Evolutionary conservation across 2,113 vertebrate species (phyloP), one percentile per base, ranked within the genome.

Genomic region (Alligator mississippiensis): DNA sequence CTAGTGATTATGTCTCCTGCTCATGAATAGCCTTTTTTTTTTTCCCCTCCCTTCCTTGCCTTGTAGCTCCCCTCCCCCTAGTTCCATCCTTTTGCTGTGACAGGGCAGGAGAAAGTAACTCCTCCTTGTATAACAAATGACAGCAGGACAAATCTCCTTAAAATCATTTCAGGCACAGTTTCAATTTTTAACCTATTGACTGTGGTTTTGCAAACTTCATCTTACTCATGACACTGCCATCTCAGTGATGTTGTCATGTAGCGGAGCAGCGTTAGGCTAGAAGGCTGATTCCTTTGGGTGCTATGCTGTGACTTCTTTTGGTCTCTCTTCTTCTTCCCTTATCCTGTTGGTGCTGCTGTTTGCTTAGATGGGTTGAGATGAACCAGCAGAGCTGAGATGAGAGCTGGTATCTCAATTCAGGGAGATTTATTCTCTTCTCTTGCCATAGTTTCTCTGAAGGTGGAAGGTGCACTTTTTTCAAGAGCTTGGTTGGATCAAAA

Each of bases 221-320:
- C 80, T 74, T 74, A 60, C 57, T 11, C 79, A 9, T 2, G 4
- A 28, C 55, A 87, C 74, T 80, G 80, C 80, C 82, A 85, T 54
- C 28, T 55, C 54, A 30, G 9, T 25, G 9, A 38, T n/a, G 63
- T 2, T 16, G 16, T 38, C 74, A 2, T 14, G 77, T 58, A 47
- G 15, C 70, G n/a, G 28, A 4, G 22, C 25, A 6, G 61, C 80
- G 61, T 2, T 62, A 59, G 74, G 82, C 0, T 0, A 80, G 58
- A 27, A 85, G 25, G 24, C 11, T 59, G 10, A 55, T 83, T 68
- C 68, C 11, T 4, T 28, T 88, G 34, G 62, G 18, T 83, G 11
- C 57, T 47, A 13, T 5, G 63, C 28, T 28, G 2, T 9, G 30
- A 5, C 30, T 63, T 75, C 77, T 86, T 57, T 63, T 75, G 77